Conservation (phyloP, 1,140 invertebrate genomes). For the Pemphigus obesinymphae region DNA sequence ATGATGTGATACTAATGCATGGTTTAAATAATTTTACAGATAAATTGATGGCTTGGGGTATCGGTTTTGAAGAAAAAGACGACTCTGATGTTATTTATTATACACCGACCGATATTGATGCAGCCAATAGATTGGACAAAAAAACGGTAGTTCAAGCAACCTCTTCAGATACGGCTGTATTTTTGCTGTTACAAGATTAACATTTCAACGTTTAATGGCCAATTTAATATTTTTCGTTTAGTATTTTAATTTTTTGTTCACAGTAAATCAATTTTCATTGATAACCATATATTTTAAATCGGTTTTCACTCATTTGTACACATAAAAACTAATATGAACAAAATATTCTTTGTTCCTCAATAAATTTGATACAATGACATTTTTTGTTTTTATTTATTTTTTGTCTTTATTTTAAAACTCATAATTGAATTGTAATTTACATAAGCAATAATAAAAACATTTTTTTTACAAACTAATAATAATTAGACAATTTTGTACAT, state of each 20-base stretch:
- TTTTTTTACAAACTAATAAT: too few species aligned
- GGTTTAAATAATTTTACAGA: slow-evolving; percentile 10
- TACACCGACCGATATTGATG: slow-evolving; percentile 20
- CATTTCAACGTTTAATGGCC: background rate
- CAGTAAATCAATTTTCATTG: background rate
- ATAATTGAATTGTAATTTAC: slow-evolving; percentile 15
- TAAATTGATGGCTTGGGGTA: slow-evolving; percentile 39
- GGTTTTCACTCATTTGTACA: background rate
- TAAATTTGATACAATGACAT: background rate
- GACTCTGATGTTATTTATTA: slow-evolving; percentile 32
- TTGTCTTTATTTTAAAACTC: background rate
- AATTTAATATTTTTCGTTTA: background rate
- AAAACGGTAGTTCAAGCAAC: slow-evolving; percentile 34
- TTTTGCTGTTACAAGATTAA: slow-evolving; percentile 29
- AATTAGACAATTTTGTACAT: too few species aligned
- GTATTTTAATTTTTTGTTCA: background rate
- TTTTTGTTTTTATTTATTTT: background rate
- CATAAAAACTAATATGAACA: background rate
- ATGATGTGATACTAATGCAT: too few species aligned
- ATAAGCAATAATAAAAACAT: background rate
- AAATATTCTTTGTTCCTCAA: background rate
- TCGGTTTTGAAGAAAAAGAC: slow-evolving; percentile 39
- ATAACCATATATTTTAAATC: background rate
- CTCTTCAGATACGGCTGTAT: slow-evolving; percentile 20
- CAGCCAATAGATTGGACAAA: slow-evolving; percentile 9